Evolutionary conservation across 2,797 vertebrate genomes (phyloP).

Genomic region (Spinibarbus caldwelli): DNA sequence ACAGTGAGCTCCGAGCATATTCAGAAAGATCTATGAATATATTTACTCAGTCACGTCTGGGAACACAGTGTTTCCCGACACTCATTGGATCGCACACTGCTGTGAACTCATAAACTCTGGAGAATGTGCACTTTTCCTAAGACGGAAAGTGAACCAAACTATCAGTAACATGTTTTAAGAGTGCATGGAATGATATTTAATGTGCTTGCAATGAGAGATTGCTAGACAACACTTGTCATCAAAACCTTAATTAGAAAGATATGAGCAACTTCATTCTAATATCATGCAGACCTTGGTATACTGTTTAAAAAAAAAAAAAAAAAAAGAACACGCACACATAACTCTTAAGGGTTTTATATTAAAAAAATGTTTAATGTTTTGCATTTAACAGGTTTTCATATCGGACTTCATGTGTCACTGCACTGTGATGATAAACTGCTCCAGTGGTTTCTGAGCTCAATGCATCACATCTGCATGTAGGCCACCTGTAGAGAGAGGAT

Average conservation of each 20-base stretch:
- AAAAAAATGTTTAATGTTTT: background rate
- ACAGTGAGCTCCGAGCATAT: slow-evolving; percentile 2
- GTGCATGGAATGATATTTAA: background rate
- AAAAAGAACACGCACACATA: background rate
- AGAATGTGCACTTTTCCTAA: background rate
- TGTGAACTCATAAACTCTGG: background rate
- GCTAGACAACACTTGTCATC: background rate
- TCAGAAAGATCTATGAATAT: slow-evolving; percentile 2
- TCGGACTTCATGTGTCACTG: background rate
- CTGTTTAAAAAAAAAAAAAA: too few species aligned
- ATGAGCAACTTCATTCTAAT: background rate
- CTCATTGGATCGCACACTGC: background rate
- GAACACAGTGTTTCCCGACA: background rate
- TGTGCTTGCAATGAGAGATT: background rate
- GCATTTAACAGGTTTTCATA: background rate
- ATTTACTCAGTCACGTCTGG: background rate
- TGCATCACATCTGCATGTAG: slow-evolving; percentile 32
- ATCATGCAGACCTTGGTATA: background rate
- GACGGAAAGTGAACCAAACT: background rate
- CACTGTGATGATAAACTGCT: background rate
- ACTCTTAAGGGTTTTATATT: background rate
- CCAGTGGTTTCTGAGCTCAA: background rate
- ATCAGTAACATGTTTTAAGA: background rate
- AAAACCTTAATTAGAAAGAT: background rate
- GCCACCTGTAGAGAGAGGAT: slow-evolving; percentile 31